phyloP scores from a whole-genome alignment of 2,113 vertebrate genomes.

The Mesembrinibis cayennensis region DNA sequence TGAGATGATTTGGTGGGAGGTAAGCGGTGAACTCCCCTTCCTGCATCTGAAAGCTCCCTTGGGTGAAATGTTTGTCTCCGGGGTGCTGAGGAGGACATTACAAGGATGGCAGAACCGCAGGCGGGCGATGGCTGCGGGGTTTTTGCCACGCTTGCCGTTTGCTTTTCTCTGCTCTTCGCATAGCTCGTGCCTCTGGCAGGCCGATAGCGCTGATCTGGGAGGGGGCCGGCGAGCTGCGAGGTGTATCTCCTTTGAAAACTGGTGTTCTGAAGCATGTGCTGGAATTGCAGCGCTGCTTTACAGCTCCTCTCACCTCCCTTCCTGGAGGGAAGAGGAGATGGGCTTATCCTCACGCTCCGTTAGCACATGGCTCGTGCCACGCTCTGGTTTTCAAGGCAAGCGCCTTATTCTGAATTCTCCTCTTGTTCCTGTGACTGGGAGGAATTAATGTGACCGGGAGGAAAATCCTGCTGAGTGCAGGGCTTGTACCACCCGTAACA shows the following conservation, averaged over 20 bases:
- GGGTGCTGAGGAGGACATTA: neutral
- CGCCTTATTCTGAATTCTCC: neutral
- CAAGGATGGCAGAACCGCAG: rapidly evolving
- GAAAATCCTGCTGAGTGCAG: neutral
- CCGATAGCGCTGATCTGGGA: rapidly evolving
- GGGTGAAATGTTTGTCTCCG: rapidly evolving
- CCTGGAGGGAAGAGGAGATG: neutral
- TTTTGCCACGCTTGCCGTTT: rapidly evolving
- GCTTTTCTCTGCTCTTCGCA: neutral
- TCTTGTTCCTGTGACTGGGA: neutral
- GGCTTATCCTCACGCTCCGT: neutral
- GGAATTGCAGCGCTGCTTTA: neutral
- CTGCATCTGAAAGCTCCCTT: neutral
- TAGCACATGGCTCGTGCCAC: rapidly evolving
- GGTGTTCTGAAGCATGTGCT: neutral
- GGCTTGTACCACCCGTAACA: neutral
- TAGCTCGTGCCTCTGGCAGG: neutral
- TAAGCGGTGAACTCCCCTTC: neutral
- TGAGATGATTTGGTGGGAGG: neutral
- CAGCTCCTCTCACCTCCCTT: neutral
- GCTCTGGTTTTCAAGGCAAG: neutral
- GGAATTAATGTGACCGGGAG: neutral
- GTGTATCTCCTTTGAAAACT: neutral
- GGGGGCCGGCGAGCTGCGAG: rapidly evolving
- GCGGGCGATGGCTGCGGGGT: neutral